A percentile compares a stretch with the other conserved stretches of the same genome.
These are phyloP conservation scores for Datnioides undecimradiatus DNA, from an alignment of 2,113 vertebrate species.

Conservation along the genomic window DNA sequence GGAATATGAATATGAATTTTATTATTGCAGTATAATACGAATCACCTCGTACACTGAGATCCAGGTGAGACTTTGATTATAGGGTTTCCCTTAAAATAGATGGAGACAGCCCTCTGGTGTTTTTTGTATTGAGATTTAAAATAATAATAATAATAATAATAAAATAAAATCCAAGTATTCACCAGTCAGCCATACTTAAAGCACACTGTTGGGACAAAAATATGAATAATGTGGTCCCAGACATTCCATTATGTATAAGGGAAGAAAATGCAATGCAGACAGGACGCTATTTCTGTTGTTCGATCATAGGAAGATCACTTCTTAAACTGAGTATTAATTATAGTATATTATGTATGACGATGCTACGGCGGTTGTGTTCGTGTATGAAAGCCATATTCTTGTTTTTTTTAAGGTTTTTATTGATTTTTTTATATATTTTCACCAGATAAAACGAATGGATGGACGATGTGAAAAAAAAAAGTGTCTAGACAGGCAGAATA, in stretches of 20 bases:
- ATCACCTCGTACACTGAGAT: slow-evolving; percentile 57
- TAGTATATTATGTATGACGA: slow-evolving; percentile 69
- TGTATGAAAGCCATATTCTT: slow-evolving; percentile 82
- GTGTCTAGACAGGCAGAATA: slow-evolving; percentile 40
- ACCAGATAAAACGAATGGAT: slow-evolving; percentile 40
- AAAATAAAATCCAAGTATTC: slow-evolving; percentile 47
- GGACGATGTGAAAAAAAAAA: slow-evolving; percentile 29
- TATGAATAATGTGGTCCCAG: slow-evolving; percentile 71
- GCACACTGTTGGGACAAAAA: slow-evolving; percentile 79
- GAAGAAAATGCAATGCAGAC: slow-evolving; percentile 75
- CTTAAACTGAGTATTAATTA: slow-evolving; percentile 71
- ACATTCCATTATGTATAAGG: slow-evolving; percentile 80
- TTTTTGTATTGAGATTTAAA: slow-evolving; percentile 75
- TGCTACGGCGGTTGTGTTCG: slow-evolving; percentile 67
- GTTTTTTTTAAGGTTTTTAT: slow-evolving; percentile 28
- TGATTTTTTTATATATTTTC: slow-evolving; percentile 22
- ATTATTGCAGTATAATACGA: slow-evolving; percentile 75
- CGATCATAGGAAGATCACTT: slow-evolving; percentile 47
- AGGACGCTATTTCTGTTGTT: slow-evolving; percentile 62
- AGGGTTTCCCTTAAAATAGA: slow-evolving; percentile 58
- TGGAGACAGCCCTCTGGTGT: slow-evolving; percentile 53
- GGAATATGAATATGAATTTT: slow-evolving; percentile 74
- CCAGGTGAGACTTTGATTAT: slow-evolving; percentile 52
- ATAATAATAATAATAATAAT: slow-evolving; percentile 50
- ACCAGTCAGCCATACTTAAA: slow-evolving; percentile 79